Evolutionary conservation across 2,888 invertebrate species (phyloP).

Genomic region (Oegoconia quadripuncta): DNA sequence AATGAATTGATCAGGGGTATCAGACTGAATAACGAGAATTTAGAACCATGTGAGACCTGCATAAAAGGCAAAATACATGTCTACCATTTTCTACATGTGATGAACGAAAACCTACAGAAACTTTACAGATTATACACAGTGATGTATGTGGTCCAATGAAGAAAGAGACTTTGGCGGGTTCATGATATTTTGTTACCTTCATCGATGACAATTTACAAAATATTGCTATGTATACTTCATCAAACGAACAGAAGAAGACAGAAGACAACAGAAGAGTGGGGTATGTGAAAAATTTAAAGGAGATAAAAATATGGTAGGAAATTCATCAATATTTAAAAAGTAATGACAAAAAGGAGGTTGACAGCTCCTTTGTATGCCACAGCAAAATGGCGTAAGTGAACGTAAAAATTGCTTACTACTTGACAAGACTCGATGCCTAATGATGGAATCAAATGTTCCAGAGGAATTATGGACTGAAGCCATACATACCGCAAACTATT

Average conservation of each 20-base stretch:
- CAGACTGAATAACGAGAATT: background rate
- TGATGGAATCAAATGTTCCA: slow-evolving; percentile 7
- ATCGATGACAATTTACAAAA: slow-evolving; percentile 15
- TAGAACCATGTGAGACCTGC: slow-evolving; percentile 5
- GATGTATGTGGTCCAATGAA: slow-evolving; percentile 14
- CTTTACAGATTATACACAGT: slow-evolving; percentile 3
- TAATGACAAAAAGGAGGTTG: background rate
- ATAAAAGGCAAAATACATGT: slow-evolving; percentile 9
- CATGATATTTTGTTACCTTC: slow-evolving; percentile 13
- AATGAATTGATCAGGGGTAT: slow-evolving; percentile 7
- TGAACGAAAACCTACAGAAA: background rate
- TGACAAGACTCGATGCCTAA: slow-evolving; percentile 9
- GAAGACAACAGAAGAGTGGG: too few relatives aligned
- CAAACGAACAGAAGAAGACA: too few relatives aligned
- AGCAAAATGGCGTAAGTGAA: slow-evolving; percentile 8
- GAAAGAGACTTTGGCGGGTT: background rate
- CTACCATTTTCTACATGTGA: slow-evolving; percentile 4
- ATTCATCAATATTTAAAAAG: too few relatives aligned
- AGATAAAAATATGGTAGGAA: too few relatives aligned
- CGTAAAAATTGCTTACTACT: slow-evolving; percentile 10
- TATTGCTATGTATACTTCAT: slow-evolving; percentile 14
- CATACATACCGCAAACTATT: slow-evolving; percentile 11
- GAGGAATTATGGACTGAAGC: slow-evolving; percentile 13
- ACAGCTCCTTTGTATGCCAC: slow-evolving; percentile 4
- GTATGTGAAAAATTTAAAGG: too few relatives aligned